Conservation (phyloP, 2,797 vertebrate genomes). For the Petrocephalus sullivani region DNA sequence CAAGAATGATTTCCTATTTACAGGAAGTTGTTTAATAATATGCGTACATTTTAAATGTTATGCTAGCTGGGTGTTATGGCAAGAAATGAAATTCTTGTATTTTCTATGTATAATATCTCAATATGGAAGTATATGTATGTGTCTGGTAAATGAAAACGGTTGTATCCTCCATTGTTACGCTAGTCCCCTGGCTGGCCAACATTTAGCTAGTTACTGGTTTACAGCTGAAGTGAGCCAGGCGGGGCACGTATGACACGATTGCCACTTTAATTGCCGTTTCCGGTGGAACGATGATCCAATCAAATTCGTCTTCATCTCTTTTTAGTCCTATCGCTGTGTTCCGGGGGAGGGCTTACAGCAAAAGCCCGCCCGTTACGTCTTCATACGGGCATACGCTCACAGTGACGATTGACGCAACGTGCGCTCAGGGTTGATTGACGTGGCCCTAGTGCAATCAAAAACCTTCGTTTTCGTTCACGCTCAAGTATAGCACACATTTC, state of each 20-base stretch:
- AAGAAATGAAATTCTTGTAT: neutral
- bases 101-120: neutral
- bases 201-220: neutral
- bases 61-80: neutral
- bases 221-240: neutral
- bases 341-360: neutral
- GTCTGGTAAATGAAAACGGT: neutral
- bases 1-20: neutral
- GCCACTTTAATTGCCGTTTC: neutral
- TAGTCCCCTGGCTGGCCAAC: neutral
- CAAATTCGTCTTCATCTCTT: neutral
- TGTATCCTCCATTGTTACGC: neutral
- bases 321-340: slow-evolving; percentile 16
- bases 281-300: slow-evolving; percentile 11
- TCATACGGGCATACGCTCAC: neutral
- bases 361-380: slow-evolving; percentile 7
- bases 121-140: neutral
- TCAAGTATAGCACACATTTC: slow-evolving; percentile 64
- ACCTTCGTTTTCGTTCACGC: slow-evolving; percentile 32
- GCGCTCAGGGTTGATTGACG: slow-evolving; percentile 46
- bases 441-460: slow-evolving; percentile 48
- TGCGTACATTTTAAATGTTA: neutral
- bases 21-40: neutral
- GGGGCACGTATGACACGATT: neutral
- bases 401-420: slow-evolving; percentile 15